Evolutionary conservation across 2,888 invertebrate genomes (phyloP).

Genomic region (Agrochola lota): DNA sequence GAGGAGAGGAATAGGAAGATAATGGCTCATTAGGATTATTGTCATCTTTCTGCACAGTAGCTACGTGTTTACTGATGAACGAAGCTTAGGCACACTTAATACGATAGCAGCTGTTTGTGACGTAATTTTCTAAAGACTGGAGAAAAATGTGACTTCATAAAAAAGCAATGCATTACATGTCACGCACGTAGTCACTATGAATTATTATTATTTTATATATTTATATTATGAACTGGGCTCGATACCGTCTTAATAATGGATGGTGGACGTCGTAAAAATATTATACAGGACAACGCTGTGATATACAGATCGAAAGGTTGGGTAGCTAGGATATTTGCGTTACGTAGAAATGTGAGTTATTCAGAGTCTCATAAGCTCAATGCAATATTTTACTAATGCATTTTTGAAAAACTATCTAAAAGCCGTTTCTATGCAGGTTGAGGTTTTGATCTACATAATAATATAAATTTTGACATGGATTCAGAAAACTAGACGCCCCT

Average conservation of each 20-base stretch:
- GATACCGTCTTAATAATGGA: conserved; percentile 66
- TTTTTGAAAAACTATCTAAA: no score
- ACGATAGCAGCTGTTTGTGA: not conserved
- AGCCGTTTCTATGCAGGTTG: no score
- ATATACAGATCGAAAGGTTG: conserved; percentile 14
- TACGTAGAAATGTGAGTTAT: no score
- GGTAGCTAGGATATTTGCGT: not conserved
- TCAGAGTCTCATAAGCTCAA: no score
- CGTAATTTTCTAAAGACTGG: not conserved
- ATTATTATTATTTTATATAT: conserved; percentile 70
- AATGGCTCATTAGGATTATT: not conserved
- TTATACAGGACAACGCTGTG: conserved; percentile 44
- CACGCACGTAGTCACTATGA: conserved; percentile 57
- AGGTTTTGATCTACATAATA: no score
- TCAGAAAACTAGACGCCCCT: no score
- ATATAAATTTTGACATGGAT: no score
- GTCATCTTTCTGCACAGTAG: not conserved
- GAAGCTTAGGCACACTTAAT: not conserved
- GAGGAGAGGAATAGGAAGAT: not conserved
- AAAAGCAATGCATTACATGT: conserved; percentile 24
- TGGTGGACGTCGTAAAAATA: conserved; percentile 61
- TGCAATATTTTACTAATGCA: no score
- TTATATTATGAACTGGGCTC: conserved; percentile 64
- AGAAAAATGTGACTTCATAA: conserved; percentile 22
- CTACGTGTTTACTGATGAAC: not conserved